A percentile compares a stretch with the other conserved stretches of the same genome.
Evolutionary conservation across 2,113 vertebrate species (phyloP).

Genomic region (Hydrochoerus hydrochaeris): DNA sequence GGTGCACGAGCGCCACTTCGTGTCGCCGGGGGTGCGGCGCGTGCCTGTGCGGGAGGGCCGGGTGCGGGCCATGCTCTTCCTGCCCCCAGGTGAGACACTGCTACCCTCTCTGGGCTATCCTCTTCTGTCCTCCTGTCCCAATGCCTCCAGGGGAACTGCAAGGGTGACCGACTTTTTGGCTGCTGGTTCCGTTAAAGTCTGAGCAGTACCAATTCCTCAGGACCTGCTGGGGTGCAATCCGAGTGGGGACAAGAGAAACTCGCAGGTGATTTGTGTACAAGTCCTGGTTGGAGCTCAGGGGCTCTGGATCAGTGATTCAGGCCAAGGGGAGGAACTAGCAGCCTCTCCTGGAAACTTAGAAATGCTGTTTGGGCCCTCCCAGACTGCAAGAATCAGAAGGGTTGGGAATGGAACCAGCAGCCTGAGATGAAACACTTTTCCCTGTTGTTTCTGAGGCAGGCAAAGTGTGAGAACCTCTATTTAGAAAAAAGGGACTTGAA

Average conservation of each 20-base stretch:
- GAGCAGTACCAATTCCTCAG: neutral
- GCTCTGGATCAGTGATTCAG: neutral
- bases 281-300: neutral
- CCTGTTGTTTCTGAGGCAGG: neutral
- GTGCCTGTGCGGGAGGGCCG: conserved; percentile 79
- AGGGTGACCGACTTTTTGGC: neutral
- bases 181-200: neutral
- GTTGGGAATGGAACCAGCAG: neutral
- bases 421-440: neutral
- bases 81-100: conserved; percentile 80
- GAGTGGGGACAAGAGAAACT: too few relatives aligned
- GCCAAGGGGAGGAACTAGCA: neutral
- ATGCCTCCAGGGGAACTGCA: neutral
- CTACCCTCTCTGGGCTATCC: neutral
- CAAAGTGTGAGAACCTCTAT: neutral
- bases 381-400: neutral
- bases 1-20: conserved; percentile 81
- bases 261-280: neutral
- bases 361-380: neutral
- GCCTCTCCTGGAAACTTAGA: neutral
- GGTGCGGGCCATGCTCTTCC: conserved; percentile 85
- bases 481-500: neutral
- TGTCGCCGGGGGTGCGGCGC: conserved; percentile 78
- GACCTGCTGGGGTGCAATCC: neutral
- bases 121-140: too few relatives aligned